Evolutionary conservation across 1,140 invertebrate genomes (phyloP), one percentile per base, ranked within the genome.

Genomic region (Nasonia vitripennis): DNA sequence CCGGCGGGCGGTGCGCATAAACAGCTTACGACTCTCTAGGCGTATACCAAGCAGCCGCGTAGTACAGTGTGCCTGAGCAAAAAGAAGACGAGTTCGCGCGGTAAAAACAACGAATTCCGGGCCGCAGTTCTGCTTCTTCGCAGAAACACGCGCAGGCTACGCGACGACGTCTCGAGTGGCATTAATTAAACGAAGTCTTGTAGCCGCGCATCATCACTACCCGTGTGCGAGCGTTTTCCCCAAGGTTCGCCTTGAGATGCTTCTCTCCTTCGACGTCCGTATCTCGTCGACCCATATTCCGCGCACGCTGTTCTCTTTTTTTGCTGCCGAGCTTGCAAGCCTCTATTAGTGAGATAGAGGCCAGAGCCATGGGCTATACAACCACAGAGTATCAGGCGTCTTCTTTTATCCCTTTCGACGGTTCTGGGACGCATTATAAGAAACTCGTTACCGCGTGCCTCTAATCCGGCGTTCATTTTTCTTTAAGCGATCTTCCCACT

Each of bases 181-280:
- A 34, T 75, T 75, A 75, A 75, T 75, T 37, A 75, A 75, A 75
- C 17, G 73, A 75, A 10, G 37, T n/a, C 73, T 37, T 37, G 73
- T 71, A 71, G 67, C 23, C 67, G n/a, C 67, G 0, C 67, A 27
- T n/a, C 23, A 11, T 27, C 9, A 27, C 17, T 11, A 31, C 67
- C 68, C 27, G 7, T 34, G 3, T 34, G 9, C 68, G 68, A 31
- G 20, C 27, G 37, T 37, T 45, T 27, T 45, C 73, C 34, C 37
- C 27, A 71, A 34, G 27, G 27, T 71, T 71, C 31, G 27, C 9
- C 70, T 12, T 34, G 23, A 37, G 34, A 34, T n/a, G 27, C 23
- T 45, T 34, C 68, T 34, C 70, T 11, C 27, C 70, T 20, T 34
- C 27, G 23, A 34, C 70, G 10, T 31, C 70, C n/a, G 68, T 31